Evolutionary conservation across 2,888 invertebrate species (phyloP).

Genomic region (Thera britannica): DNA sequence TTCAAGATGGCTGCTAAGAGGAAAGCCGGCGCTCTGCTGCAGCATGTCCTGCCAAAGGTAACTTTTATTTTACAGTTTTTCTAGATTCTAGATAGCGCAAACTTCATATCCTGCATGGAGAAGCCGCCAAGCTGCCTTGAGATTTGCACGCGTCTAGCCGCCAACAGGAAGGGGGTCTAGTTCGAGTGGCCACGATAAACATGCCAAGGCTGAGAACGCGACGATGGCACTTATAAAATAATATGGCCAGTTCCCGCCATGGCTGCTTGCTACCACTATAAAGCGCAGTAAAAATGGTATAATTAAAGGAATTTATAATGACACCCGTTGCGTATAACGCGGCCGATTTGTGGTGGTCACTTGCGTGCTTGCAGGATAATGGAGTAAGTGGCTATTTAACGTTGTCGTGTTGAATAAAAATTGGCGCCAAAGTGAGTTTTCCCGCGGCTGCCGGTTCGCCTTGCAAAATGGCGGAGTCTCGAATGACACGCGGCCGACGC

Average conservation of each 20-base stretch:
- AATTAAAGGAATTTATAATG: slow-evolving; percentile 79
- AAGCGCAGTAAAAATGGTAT: slow-evolving; percentile 75
- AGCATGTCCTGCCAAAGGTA: slow-evolving; percentile 87
- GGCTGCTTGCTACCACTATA: slow-evolving; percentile 53
- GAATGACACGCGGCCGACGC: slow-evolving; percentile 72
- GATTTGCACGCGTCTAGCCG: slow-evolving; percentile 14
- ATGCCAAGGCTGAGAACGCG: slow-evolving; percentile 65
- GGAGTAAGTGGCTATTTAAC: slow-evolving; percentile 48
- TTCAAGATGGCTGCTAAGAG: slow-evolving; percentile 88
- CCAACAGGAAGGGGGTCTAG: slow-evolving; percentile 29
- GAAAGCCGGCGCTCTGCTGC: slow-evolving; percentile 77
- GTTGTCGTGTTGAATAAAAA: slow-evolving; percentile 70
- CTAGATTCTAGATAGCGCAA: slow-evolving; percentile 52
- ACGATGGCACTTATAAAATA: slow-evolving; percentile 64
- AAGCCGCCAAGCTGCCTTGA: slow-evolving; percentile 27
- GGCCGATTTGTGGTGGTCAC: slow-evolving; percentile 54
- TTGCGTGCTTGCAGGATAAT: slow-evolving; percentile 24
- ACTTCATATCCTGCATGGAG: slow-evolving; percentile 43
- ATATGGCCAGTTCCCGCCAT: slow-evolving; percentile 60
- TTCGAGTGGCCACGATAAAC: slow-evolving; percentile 55
- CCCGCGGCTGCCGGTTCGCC: slow-evolving; percentile 77
- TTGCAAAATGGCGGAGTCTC: slow-evolving; percentile 80
- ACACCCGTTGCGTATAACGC: slow-evolving; percentile 57
- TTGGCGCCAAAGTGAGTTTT: slow-evolving; percentile 83
- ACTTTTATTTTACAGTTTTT: slow-evolving; percentile 55